Evolutionary conservation across 2,797 vertebrate genomes (phyloP).

Genomic region (Alca torda): DNA sequence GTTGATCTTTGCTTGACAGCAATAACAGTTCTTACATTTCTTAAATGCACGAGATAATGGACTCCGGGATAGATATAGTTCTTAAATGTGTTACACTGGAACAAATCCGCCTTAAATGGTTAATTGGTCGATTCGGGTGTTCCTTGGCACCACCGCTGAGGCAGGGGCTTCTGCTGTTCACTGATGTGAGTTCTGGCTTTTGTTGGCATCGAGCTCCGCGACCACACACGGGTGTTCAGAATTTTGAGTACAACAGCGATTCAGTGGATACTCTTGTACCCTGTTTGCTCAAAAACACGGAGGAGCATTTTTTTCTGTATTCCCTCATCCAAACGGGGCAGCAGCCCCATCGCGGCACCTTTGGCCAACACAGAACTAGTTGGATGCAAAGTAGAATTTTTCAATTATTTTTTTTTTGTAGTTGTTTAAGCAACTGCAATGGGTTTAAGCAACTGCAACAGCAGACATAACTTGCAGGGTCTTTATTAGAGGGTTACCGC

Average conservation of each 20-base stretch:
- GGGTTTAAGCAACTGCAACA: slow-evolving; percentile 43
- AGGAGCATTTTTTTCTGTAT: slow-evolving; percentile 35
- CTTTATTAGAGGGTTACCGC: background rate
- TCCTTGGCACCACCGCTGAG: background rate
- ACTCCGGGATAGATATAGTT: background rate
- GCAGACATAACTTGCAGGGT: slow-evolving; percentile 51
- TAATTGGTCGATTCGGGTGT: background rate
- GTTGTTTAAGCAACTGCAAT: slow-evolving; percentile 48
- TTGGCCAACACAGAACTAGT: slow-evolving; percentile 49
- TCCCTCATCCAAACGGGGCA: slow-evolving; percentile 34
- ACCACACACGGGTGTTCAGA: background rate
- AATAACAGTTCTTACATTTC: slow-evolving; percentile 54
- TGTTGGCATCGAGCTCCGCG: background rate
- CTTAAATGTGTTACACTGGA: slow-evolving; percentile 33
- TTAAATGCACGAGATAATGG: background rate
- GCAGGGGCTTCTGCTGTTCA: slow-evolving; percentile 30
- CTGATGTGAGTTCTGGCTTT: background rate
- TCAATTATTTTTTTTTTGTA: background rate
- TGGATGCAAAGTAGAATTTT: slow-evolving; percentile 23
- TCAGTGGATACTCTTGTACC: background rate
- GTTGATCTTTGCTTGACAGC: slow-evolving; percentile 3
- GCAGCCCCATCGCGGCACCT: slow-evolving; percentile 52
- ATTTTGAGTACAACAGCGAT: background rate
- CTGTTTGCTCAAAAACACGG: slow-evolving; percentile 13
- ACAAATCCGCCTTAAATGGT: slow-evolving; percentile 36